Conservation (phyloP, 2,797 vertebrate genomes). For the Apodemus agrarius region DNA sequence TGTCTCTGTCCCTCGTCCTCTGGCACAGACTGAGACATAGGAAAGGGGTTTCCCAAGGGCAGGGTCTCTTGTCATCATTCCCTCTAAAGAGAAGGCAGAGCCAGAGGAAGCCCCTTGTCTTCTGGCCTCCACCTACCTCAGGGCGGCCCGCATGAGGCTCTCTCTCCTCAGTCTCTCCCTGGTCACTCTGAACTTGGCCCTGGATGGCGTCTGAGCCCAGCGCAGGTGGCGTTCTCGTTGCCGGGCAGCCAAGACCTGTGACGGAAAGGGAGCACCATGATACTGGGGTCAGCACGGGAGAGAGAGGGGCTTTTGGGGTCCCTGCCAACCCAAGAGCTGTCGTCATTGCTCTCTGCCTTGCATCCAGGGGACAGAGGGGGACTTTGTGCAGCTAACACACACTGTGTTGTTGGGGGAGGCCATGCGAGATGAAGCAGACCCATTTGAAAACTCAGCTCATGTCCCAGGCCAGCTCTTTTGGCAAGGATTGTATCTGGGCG, state of each 20-base stretch:
- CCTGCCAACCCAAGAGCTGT: neutral
- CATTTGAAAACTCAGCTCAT: neutral
- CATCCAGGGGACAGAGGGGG: neutral
- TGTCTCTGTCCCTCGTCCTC: neutral
- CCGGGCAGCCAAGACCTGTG: slow-evolving; percentile 87
- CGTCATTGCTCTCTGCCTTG: neutral
- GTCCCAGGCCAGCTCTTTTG: neutral
- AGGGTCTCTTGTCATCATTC: fast-evolving
- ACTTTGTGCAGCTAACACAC: neutral
- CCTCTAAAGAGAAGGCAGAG: neutral
- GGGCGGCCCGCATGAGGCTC: slow-evolving; percentile 73
- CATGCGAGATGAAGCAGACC: neutral
- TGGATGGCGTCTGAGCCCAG: slow-evolving; percentile 84
- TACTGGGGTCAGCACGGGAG: fast-evolving
- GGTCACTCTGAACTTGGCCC: slow-evolving; percentile 83
- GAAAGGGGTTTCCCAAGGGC: neutral
- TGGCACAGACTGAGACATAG: fast-evolving
- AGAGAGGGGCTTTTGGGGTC: neutral
- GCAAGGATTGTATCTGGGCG: neutral
- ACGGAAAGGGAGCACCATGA: fast-evolving
- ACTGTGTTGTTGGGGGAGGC: neutral
- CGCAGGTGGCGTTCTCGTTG: slow-evolving; percentile 87
- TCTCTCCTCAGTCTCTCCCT: slow-evolving; percentile 82
- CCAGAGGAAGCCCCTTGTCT: neutral
- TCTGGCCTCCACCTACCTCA: slow-evolving; percentile 82